Evolutionary conservation across 92 coral and sea anemone species (phyloP).

Genomic region (Palythoa caribaeorum): DNA sequence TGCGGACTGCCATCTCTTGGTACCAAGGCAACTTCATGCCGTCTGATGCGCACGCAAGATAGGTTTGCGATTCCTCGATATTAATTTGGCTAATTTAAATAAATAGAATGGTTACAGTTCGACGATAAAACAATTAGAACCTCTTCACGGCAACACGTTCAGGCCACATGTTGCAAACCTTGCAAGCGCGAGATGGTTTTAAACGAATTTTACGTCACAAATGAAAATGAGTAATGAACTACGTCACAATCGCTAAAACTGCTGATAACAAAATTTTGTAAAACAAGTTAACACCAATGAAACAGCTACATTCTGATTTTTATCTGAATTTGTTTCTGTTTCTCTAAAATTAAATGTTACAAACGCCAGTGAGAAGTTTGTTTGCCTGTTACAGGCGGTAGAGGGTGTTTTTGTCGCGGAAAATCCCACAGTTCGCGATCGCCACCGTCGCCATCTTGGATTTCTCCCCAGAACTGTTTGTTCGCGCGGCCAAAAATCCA

Average conservation of each 20-base stretch:
- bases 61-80: neutral
- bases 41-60: neutral
- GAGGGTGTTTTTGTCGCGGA: no score
- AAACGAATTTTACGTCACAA: neutral
- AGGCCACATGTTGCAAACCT: neutral
- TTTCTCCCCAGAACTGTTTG: no score
- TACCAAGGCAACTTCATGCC: constrained; percentile 30
- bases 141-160: neutral
- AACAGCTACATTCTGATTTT: no score
- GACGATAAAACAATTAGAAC: constrained; percentile 6
- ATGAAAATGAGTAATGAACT: neutral
- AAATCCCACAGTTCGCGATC: no score
- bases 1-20: constrained; percentile 31
- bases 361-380: no score
- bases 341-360: no score
- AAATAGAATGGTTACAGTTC: neutral
- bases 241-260: constrained; percentile 1
- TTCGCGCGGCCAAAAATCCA: no score
- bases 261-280: neutral
- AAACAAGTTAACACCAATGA: no score
- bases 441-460: no score
- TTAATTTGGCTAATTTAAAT: neutral
- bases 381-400: no score
- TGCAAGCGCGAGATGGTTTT: neutral
- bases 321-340: no score